Evolutionary conservation across 2,797 vertebrate genomes (phyloP).

Genomic region (Myoxocephalus aenaeus): DNA sequence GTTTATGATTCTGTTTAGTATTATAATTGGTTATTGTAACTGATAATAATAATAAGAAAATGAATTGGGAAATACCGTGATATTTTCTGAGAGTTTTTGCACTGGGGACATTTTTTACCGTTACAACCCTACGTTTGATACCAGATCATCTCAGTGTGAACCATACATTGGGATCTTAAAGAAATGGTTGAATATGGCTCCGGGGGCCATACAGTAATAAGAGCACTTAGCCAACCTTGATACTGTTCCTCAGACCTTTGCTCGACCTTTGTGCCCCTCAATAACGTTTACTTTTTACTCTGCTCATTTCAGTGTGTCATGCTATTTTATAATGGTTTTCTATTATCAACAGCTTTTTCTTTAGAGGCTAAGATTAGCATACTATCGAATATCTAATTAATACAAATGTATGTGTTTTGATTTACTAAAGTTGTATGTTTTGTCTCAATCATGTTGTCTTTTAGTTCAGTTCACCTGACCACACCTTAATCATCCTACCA

Average conservation of each 20-base stretch:
- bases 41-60: no score
- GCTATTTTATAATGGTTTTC: slow-evolving; percentile 7
- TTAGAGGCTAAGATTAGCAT: slow-evolving; percentile 3
- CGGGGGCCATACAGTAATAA: slow-evolving; percentile 35
- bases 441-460: slow-evolving; percentile 8
- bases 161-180: slow-evolving; percentile 17
- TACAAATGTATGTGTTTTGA: slow-evolving; percentile 14
- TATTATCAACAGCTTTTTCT: slow-evolving; percentile 26
- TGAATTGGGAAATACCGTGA: no score
- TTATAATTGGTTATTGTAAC: no score
- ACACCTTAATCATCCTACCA: slow-evolving; percentile 24
- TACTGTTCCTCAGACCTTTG: slow-evolving; percentile 40
- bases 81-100: no score
- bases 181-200: slow-evolving; percentile 25
- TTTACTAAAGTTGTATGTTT: slow-evolving; percentile 31
- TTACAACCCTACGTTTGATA: slow-evolving; percentile 14
- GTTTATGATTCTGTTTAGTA: background rate
- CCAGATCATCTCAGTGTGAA: slow-evolving; percentile 42
- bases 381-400: slow-evolving; percentile 16
- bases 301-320: slow-evolving; percentile 4
- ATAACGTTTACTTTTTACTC: background rate
- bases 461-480: slow-evolving; percentile 32
- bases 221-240: slow-evolving; percentile 22
- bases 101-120: no score
- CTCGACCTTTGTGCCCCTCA: slow-evolving; percentile 46